Percentiles rank a stretch among this genome's conserved stretches.
Conservation (phyloP, 2,888 invertebrate genomes). For the Cephus pulcher region DNA sequence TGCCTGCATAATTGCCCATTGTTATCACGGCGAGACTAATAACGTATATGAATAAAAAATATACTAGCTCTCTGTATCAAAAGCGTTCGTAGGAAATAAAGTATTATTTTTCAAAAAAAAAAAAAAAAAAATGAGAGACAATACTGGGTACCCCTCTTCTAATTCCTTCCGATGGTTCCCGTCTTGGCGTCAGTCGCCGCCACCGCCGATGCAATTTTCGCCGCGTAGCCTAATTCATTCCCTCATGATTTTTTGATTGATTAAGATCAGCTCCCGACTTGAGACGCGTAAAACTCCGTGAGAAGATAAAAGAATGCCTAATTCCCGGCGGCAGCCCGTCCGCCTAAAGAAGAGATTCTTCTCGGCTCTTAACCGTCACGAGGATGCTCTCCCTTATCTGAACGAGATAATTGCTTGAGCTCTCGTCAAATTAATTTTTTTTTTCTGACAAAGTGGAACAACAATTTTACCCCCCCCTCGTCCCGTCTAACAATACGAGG, state of each 20-base stretch:
- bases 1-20: neutral
- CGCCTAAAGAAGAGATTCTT: constrained; percentile 34
- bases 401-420: constrained; percentile 17
- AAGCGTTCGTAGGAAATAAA: neutral
- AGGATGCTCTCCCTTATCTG: neutral
- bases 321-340: constrained; percentile 50
- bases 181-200: too few species aligned
- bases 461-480: neutral
- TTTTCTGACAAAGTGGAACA: constrained; percentile 23
- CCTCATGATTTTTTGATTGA: constrained; percentile 61
- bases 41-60: too few species aligned
- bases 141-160: neutral
- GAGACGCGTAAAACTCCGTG: constrained; percentile 47
- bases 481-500: too few species aligned
- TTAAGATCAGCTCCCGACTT: constrained; percentile 49
- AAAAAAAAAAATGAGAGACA: neutral
- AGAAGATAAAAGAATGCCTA: constrained; percentile 57
- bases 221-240: constrained; percentile 44
- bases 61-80: too few species aligned
- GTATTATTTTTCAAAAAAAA: neutral
- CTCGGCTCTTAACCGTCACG: constrained; percentile 27
- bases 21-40: too few species aligned
- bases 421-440: constrained; percentile 53
- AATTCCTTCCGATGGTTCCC: constrained; percentile 6
- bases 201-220: constrained; percentile 14